These are phyloP conservation scores for Patella depressa DNA, from an alignment of 2,888 invertebrate species.

Conservation along the genomic window DNA sequence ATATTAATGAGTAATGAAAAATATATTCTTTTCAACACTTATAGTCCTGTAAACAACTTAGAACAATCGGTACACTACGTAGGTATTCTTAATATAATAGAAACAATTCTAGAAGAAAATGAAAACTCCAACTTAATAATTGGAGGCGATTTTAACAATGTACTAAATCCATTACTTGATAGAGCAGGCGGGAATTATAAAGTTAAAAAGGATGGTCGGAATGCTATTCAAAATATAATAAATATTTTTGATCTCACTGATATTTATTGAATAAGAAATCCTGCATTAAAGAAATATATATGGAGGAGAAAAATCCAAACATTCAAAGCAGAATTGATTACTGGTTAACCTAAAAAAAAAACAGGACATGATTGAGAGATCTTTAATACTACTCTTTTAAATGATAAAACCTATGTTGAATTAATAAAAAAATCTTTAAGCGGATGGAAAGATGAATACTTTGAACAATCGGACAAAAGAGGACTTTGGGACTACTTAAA, in stretches of 20 bases:
- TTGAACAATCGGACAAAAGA: background rate
- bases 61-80: background rate
- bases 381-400: background rate
- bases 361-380: background rate
- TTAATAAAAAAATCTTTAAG: background rate
- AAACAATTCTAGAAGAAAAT: background rate
- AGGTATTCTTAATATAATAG: background rate
- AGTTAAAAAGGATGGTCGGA: background rate
- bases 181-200: background rate
- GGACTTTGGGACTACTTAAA: conserved; percentile 2
- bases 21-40: conserved; percentile 5
- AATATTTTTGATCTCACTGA: background rate
- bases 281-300: background rate
- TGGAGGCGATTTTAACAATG: background rate
- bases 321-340: background rate
- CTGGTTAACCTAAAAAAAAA: background rate
- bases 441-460: background rate
- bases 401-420: background rate
- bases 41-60: background rate
- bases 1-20: background rate
- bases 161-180: background rate
- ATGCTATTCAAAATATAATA: background rate
- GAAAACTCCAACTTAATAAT: background rate
- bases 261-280: background rate
- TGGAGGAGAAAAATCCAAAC: background rate